Percentiles rank a stretch among this genome's conserved stretches.
phyloP scores from a whole-genome alignment of 2,113 vertebrate genomes.

The Gracilinanus agilis region DNA sequence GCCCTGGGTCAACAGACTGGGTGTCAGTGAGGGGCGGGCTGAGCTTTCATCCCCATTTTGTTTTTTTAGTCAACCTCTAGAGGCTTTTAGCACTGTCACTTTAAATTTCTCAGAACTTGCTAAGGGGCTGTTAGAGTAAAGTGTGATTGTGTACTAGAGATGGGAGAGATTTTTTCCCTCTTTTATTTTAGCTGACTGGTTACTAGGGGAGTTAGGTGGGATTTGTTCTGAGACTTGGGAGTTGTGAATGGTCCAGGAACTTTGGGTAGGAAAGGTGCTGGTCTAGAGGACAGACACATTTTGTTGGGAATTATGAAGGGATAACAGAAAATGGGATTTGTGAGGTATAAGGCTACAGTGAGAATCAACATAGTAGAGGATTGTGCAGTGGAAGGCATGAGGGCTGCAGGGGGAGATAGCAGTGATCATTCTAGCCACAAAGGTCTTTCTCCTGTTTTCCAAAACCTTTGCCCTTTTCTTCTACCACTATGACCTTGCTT shows the following conservation, averaged over 20 bases:
- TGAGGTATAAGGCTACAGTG: not conserved
- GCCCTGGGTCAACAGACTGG: not conserved
- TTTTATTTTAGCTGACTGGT: not conserved
- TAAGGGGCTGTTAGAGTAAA: not conserved
- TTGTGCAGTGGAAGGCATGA: not conserved
- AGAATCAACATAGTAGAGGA: not conserved
- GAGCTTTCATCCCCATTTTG: not conserved
- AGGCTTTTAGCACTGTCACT: conserved; percentile 4
- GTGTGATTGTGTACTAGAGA: not conserved
- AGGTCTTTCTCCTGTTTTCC: not conserved
- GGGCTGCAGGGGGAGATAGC: not conserved
- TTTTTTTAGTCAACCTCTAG: not conserved
- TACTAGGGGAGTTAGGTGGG: not conserved
- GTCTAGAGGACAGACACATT: not conserved
- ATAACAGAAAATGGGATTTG: not conserved
- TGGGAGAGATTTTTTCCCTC: not conserved
- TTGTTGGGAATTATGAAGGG: not conserved
- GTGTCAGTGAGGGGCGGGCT: not conserved
- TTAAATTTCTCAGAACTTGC: not conserved
- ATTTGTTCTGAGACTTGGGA: not conserved
- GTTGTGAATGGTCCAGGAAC: not conserved
- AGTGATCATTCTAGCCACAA: not conserved
- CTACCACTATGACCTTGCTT: not conserved
- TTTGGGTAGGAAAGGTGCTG: not conserved
- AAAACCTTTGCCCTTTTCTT: not conserved